Evolutionary conservation across 92 coral and sea anemone genomes (phyloP).

Genomic region (Diadumene lineata): DNA sequence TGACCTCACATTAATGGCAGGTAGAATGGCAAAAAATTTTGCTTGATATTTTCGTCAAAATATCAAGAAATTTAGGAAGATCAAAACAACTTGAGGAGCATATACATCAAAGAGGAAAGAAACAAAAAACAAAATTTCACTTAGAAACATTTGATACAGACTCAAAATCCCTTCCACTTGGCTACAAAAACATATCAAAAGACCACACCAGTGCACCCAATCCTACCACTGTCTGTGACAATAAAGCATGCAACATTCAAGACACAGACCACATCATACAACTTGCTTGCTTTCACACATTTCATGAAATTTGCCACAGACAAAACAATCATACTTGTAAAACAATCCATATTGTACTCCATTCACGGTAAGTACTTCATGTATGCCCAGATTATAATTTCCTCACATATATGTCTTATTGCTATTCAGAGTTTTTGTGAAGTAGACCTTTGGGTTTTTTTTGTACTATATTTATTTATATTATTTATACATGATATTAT

Average conservation of each 20-base stretch:
- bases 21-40: too few species aligned
- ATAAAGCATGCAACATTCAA: neutral
- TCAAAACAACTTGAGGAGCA: too few species aligned
- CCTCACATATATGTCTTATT: too few species aligned
- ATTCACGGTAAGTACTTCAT: too few species aligned
- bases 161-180: constrained; percentile 25
- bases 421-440: too few species aligned
- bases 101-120: constrained; percentile 23
- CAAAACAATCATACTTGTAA: constrained; percentile 12
- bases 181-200: constrained; percentile 12
- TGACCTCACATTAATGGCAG: constrained; percentile 24
- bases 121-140: constrained; percentile 28
- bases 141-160: constrained; percentile 30
- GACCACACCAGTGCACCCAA: constrained; percentile 4
- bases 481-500: too few species aligned
- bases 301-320: constrained; percentile 9
- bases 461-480: too few species aligned
- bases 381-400: too few species aligned
- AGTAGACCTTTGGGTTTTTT: too few species aligned
- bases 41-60: too few species aligned
- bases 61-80: too few species aligned
- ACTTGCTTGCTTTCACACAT: constrained; percentile 38
- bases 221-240: constrained; percentile 22
- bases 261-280: neutral
- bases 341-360: constrained; percentile 25